Base-by-base conservation (phyloP, 1,140 invertebrate genomes). In the Hesperophylax magnus region DNA sequence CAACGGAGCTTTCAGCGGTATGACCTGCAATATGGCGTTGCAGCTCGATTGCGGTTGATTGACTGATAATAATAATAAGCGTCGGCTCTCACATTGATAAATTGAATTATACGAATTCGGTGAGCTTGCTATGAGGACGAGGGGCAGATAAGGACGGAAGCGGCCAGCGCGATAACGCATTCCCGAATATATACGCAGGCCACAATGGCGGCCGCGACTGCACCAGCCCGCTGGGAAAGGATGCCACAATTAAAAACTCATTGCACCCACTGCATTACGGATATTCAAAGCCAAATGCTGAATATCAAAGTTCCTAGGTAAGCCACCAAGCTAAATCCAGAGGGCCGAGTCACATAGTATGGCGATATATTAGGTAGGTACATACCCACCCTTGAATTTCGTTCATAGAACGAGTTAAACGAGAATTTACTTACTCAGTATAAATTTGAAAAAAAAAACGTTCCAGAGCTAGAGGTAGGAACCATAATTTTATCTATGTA, bases 41-140 rank as follows among this genome's bases (percentile, higher is more conserved):
- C 39, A 47, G 39, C 39, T 47, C 39, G 20, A 31, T 20, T 77
- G 75, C 75, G 60, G 75, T 77, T 61, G 77, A 78, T 80, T 77
- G 74, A 71, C 80, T 77, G 80, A 81, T 81, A 81, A 39, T 77
- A 61, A 52, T 58, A 47, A 47, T 14, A 75, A 75, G 20, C 34
- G 72, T n/a, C 67, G 74, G 24, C 74, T 81, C 63, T 69, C 75
- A 77, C 52, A 81, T 81, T 81, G 80, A 81, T 81, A 81, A 81
- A 77, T 81, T 67, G 54, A 76, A 76, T 65, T 76, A 69, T 77
- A 77, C 47, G 80, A 80, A 80, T 75, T 79, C 53, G 20, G 71
- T 60, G 63, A 67, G 76, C 76, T 34, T 27, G n/a, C 53, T 58
- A 8, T 9, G 65, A 53, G 74, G 74, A 24, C 54, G 54, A 53